These are phyloP conservation scores for Dryadula phaetusa DNA, from an alignment of 2,888 invertebrate species.

Conservation along the genomic window DNA sequence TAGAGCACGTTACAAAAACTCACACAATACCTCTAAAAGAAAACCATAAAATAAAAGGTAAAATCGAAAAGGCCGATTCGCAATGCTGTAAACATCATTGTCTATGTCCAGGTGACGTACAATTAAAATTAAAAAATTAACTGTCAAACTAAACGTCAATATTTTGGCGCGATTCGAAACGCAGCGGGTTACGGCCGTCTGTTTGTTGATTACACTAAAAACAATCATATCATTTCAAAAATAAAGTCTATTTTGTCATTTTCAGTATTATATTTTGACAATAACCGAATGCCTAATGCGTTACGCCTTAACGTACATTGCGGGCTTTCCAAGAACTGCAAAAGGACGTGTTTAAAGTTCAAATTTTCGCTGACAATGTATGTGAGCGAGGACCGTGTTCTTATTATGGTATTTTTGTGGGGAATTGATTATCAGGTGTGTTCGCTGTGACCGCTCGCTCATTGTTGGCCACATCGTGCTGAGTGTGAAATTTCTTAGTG, in stretches of 20 bases:
- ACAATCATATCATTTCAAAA: constrained; percentile 32
- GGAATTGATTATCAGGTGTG: constrained; percentile 74
- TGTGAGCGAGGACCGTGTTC: constrained; percentile 5
- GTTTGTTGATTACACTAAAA: constrained; percentile 29
- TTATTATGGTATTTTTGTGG: constrained; percentile 57
- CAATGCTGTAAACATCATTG: constrained; percentile 54
- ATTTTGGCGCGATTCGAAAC: constrained; percentile 77
- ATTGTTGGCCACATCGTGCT: constrained; percentile 45
- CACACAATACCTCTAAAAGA: constrained; percentile 32
- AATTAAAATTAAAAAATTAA: constrained; percentile 46
- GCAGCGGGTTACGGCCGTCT: constrained; percentile 60
- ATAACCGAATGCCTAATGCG: constrained; percentile 62
- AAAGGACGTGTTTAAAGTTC: constrained; percentile 21
- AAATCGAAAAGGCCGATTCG: constrained; percentile 54
- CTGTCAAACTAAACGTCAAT: constrained; percentile 58
- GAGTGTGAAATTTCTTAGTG: constrained; percentile 50
- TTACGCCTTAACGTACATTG: constrained; percentile 62
- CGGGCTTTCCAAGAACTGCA: constrained; percentile 59
- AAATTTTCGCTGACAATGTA: constrained; percentile 24
- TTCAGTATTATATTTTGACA: constrained; percentile 39
- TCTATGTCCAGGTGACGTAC: constrained; percentile 51
- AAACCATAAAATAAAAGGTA: constrained; percentile 32
- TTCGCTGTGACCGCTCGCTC: constrained; percentile 45
- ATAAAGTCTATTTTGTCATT: constrained; percentile 43
- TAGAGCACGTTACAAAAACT: constrained; percentile 33